These are phyloP conservation scores for Andricus grossulariae DNA, from an alignment of 1,140 invertebrate species.

Conservation along the genomic window DNA sequence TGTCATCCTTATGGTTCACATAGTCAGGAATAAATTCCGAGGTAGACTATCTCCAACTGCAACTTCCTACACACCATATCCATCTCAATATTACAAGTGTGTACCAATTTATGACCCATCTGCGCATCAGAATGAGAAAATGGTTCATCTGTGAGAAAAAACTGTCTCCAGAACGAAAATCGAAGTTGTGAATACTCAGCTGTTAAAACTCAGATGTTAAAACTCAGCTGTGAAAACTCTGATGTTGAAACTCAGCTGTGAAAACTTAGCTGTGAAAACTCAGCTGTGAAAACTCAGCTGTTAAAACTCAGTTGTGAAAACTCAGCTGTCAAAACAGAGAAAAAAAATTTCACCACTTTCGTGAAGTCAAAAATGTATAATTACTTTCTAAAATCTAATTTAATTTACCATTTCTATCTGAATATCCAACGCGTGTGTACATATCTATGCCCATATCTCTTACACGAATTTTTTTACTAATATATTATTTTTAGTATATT, in stretches of 20 bases:
- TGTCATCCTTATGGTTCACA: conserved; percentile 62
- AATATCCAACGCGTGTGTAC: neutral
- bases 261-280: too few relatives aligned
- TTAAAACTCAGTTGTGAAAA: too few relatives aligned
- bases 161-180: neutral
- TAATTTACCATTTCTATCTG: neutral
- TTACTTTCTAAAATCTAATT: neutral
- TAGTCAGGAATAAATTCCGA: conserved; percentile 65
- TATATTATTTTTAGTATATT: neutral
- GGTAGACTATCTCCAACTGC: conserved; percentile 63
- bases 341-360: too few relatives aligned
- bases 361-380: too few relatives aligned
- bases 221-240: neutral
- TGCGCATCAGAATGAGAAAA: conserved; percentile 66
- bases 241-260: too few relatives aligned
- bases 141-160: conserved; percentile 64
- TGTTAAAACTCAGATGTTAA: neutral
- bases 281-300: too few relatives aligned
- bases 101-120: conserved; percentile 69
- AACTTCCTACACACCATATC: conserved; percentile 60
- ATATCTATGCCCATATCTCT: neutral
- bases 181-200: neutral
- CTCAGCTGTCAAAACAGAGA: too few relatives aligned
- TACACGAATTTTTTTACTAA: neutral
- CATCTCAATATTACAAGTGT: conserved; percentile 72